A percentile compares a stretch with the other conserved stretches of the same genome.
Conservation (phyloP, 2,113 vertebrate genomes). For the Myiopsitta monachus region DNA sequence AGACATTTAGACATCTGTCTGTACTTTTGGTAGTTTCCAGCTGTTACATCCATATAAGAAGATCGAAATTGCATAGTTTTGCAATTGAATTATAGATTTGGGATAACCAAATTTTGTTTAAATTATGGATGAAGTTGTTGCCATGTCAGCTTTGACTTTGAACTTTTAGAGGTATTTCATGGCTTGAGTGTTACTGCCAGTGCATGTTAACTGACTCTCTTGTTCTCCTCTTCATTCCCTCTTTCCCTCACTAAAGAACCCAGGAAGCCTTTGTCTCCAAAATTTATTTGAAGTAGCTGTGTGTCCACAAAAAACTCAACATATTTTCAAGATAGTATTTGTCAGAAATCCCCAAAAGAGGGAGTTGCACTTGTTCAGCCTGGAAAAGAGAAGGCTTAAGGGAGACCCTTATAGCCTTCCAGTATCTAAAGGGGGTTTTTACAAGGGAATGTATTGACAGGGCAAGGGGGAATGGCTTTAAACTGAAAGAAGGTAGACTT, state of each 20-base stretch:
- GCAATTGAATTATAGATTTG: not conserved
- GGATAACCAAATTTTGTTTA: not conserved
- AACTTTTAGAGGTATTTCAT: not conserved
- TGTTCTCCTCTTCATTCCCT: not conserved
- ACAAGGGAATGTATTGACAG: not conserved
- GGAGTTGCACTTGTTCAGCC: not conserved
- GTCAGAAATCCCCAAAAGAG: not conserved
- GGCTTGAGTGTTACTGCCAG: not conserved
- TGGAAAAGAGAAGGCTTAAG: not conserved
- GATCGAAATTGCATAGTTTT: constrained; percentile 11
- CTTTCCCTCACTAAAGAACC: not conserved
- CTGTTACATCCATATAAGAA: constrained; percentile 1
- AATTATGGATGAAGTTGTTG: not conserved
- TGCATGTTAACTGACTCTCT: not conserved
- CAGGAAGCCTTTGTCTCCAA: not conserved
- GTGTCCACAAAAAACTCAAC: not conserved
- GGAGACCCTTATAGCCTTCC: not conserved
- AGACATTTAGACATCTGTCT: constrained; percentile 32
- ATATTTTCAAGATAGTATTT: not conserved
- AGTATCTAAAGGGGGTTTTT: not conserved
- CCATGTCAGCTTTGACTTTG: not conserved
- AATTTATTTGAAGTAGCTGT: not conserved
- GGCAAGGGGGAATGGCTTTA: not conserved
- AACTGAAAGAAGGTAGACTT: not conserved
- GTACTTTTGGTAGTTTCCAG: constrained; percentile 26